Base-by-base conservation (phyloP, 2,888 invertebrate genomes). In the Macrophya alboannulata region DNA sequence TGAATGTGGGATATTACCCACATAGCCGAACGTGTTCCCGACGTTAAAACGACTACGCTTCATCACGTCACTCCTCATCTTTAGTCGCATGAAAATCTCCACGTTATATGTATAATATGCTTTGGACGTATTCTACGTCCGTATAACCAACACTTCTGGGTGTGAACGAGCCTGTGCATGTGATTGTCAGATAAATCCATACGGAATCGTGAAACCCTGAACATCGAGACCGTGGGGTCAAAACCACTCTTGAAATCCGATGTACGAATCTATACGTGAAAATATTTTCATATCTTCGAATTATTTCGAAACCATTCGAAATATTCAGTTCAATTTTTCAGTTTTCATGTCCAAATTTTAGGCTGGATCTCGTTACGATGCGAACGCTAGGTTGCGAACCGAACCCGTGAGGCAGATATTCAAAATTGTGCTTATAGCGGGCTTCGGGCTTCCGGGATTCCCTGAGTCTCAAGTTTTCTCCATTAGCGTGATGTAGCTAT, bases 11-110 rank as follows among this genome's bases (percentile, higher is more conserved):
- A 81, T 62, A 81, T 81, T 62, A 62, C 79, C 62, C 12, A 43
- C 40, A 81, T n/a, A 43, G 59, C 62, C 62, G 59, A 81, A 81
- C 79, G 62, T 81, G 62, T 81, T 62, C 62, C 79, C 43, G 79
- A 62, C 62, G 59, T 81, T 43, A 59, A 81, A 81, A 43, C 79
- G 79, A 37, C 59, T 43, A 62, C 59, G 43, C 21, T 81, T 62
- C 59, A 62, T 81, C 79, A 81, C 62, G 59, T 62, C 21, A 40
- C 40, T 48, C 79, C 79, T 81, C 40, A 81, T 81, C 40, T 81
- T 37, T 81, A 43, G 37, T 81, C 21, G 40, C 79, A 81, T 81
- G 43, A 40, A 51, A 59, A 81, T 81, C 25, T 81, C 40, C 21
- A 62, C 59, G 62, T 62, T 62, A 81, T 43, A 6, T n/a, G n/a